Evolutionary conservation across 2,797 vertebrate genomes (phyloP).

Genomic region (Mormyrops attenuatus): DNA sequence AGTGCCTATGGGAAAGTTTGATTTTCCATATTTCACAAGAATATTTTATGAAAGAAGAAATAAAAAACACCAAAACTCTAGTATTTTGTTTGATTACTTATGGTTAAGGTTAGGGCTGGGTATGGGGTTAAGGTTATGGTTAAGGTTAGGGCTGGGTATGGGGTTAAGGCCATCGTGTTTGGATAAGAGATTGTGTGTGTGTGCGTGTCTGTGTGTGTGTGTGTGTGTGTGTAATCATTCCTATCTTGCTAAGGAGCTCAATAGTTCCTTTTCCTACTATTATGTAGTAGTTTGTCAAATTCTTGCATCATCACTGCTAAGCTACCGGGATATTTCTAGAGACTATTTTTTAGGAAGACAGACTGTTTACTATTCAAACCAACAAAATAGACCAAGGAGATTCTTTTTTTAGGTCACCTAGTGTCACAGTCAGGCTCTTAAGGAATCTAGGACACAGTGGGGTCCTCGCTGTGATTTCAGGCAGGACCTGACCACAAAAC

Average conservation of each 20-base stretch:
- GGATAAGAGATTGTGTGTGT: background rate
- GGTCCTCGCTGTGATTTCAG: background rate
- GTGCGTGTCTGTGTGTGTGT: background rate
- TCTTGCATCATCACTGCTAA: background rate
- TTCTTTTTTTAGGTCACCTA: constrained; percentile 1
- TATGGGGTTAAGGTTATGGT: background rate
- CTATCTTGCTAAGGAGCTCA: background rate
- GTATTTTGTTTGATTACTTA: background rate
- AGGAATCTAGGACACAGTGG: constrained; percentile 3
- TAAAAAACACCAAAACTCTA: background rate
- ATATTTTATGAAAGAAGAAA: background rate
- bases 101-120: background rate
- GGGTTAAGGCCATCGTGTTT: background rate
- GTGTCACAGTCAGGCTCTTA: background rate
- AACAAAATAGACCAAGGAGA: constrained; percentile 1
- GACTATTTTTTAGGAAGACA: background rate
- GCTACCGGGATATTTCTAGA: background rate
- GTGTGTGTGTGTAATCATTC: background rate
- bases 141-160: background rate
- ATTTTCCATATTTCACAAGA: background rate
- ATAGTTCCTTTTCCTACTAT: background rate
- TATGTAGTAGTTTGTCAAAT: background rate
- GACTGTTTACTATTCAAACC: constrained; percentile 6
- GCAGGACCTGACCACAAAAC: background rate
- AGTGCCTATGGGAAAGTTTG: background rate